These are phyloP conservation scores for Syrphus vitripennis DNA, from an alignment of 2,888 invertebrate species.

Conservation along the genomic window DNA sequence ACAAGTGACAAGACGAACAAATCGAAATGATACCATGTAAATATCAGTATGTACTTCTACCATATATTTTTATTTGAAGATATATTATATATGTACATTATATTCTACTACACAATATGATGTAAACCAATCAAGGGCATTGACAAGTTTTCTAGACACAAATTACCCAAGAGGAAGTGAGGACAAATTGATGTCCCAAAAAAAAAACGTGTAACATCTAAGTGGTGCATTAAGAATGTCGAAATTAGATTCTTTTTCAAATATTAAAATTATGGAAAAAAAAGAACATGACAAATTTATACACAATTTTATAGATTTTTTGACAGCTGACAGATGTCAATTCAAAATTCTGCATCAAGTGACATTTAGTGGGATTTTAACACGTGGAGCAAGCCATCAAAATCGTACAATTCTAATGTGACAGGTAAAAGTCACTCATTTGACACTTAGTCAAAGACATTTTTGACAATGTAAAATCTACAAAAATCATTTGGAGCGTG, in stretches of 20 bases:
- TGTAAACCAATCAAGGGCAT: conserved; percentile 35
- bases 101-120: not conserved
- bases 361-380: not conserved
- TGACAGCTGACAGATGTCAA: conserved; percentile 17
- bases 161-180: conserved; percentile 40
- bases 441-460: not conserved
- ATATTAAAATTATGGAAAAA: not conserved
- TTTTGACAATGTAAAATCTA: not conserved
- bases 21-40: not conserved
- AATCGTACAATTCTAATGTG: not conserved
- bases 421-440: not conserved
- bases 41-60: not conserved
- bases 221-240: conserved; percentile 22
- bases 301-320: not conserved
- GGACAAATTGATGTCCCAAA: conserved; percentile 19
- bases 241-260: not conserved
- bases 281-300: not conserved
- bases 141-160: conserved; percentile 38
- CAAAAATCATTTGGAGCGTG: not conserved
- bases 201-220: conserved; percentile 7
- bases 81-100: not conserved
- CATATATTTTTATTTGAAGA: not conserved
- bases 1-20: conserved; percentile 53
- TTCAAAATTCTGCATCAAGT: not conserved
- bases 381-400: not conserved